Evolutionary conservation across 2,888 invertebrate species (phyloP), one percentile per base, ranked within the genome.

Genomic region (Monoplex corrugatus): DNA sequence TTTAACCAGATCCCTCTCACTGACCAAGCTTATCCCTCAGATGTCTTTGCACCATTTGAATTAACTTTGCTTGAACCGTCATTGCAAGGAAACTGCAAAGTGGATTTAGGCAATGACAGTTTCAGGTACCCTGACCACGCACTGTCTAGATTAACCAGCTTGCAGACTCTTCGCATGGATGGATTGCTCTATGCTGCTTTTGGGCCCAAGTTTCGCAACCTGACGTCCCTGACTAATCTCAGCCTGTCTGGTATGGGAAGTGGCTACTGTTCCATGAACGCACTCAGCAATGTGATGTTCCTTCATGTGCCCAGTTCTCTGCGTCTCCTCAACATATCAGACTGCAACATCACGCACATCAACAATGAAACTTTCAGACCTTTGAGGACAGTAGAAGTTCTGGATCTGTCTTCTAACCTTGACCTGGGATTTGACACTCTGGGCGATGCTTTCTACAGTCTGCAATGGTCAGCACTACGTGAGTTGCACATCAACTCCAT

Each of bases 61-160:
- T 8, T 32, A 13, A 82, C 57, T 16, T 38, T 90, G 44, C 13
- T 23, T 10, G 38, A 80, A 2, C 84, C 89, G 28, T 28, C 43
- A 3, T 10, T 90, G 28, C 44, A 89, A 78, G 89, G 83, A 38
- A 89, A 87, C 86, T 40, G n/a, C 16, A 0, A 32, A 44, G 43
- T n/a, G 40, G 8, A 2, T 0, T 45, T 3, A n/a, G 43, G 19
- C 40, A 44, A 35, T 16, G 38, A 40, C 23, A 44, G 72, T n/a
- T 0, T 80, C 32, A 44, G 45, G 45, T 90, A 90, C 87, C 89
- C 90, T 32, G 89, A 90, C 84, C 35, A 63, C 10, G 90, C 89
- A 5, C 45, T 90, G 44, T 89, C 90, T 0, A 23, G 5, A 10
- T 72, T 90, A 2, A 44, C 43, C 10, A 68, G 44, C 23, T 85